Conservation (phyloP, 2,113 vertebrate species). For the Apistogramma diplotaenia region DNA sequence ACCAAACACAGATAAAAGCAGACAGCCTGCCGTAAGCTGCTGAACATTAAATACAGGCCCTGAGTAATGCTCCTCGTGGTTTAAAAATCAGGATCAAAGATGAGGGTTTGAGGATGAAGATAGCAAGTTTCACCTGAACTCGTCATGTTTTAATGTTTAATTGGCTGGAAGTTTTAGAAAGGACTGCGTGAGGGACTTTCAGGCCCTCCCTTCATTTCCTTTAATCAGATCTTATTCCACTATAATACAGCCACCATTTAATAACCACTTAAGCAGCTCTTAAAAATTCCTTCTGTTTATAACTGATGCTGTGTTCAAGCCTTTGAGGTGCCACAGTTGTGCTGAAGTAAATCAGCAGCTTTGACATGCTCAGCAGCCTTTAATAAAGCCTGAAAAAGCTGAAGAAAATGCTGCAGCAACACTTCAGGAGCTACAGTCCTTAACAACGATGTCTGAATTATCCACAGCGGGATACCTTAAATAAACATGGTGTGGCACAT, state of each 20-base stretch:
- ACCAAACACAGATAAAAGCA: conserved; percentile 53
- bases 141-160: conserved; percentile 57
- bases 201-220: conserved; percentile 36
- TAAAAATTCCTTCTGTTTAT: conserved; percentile 76
- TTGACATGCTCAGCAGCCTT: conserved; percentile 58
- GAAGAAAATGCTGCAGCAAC: conserved; percentile 32
- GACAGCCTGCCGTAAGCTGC: conserved; percentile 38
- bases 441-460: conserved; percentile 44
- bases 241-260: conserved; percentile 71
- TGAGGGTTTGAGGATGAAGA: conserved; percentile 31
- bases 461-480: conserved; percentile 18
- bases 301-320: conserved; percentile 41
- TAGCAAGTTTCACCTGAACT: conserved; percentile 19
- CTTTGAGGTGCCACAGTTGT: conserved; percentile 48
- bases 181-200: conserved; percentile 2
- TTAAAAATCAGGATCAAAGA: conserved; percentile 47
- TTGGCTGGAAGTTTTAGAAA: conserved; percentile 61
- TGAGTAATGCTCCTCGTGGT: not conserved
- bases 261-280: conserved; percentile 73
- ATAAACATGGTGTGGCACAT: conserved; percentile 23
- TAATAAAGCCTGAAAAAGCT: conserved; percentile 64
- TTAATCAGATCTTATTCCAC: conserved; percentile 75
- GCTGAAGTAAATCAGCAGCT: conserved; percentile 65
- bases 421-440: conserved; percentile 44
- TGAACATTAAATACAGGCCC: conserved; percentile 33